Conservation (phyloP, 2,113 vertebrate species). For the Xiphorhynchus elegans region DNA sequence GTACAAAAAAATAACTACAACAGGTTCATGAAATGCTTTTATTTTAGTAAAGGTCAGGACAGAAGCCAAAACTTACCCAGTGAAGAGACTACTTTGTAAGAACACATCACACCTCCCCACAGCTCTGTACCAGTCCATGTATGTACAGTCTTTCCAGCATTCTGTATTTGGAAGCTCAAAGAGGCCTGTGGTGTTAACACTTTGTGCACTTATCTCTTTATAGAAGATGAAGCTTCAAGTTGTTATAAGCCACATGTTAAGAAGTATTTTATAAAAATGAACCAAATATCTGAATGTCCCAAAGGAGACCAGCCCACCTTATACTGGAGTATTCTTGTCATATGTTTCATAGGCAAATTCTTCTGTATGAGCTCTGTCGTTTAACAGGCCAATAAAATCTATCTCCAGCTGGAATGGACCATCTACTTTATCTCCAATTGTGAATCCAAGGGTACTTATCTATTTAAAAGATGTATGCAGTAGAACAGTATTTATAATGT, state of each 20-base stretch:
- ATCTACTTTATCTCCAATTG: conserved; percentile 88
- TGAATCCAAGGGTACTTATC: conserved; percentile 90
- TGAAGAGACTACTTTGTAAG: neutral
- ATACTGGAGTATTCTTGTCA: conserved; percentile 72
- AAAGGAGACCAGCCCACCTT: neutral
- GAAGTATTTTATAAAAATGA: neutral
- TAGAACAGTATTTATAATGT: neutral
- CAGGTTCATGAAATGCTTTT: neutral
- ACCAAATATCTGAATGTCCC: neutral
- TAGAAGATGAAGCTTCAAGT: neutral
- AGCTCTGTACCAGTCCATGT: neutral
- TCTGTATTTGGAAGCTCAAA: neutral
- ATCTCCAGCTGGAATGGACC: conserved; percentile 94
- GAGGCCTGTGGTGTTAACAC: neutral
- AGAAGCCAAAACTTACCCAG: neutral
- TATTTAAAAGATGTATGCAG: conserved; percentile 38
- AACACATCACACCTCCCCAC: neutral
- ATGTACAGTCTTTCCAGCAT: neutral
- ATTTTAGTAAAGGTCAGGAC: neutral
- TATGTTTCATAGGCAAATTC: conserved; percentile 91
- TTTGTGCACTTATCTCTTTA: neutral
- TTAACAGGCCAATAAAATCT: conserved; percentile 87
- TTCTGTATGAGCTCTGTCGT: conserved; percentile 86
- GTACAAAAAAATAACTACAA: neutral
- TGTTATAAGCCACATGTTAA: neutral